Base-by-base conservation (phyloP, 2,888 invertebrate genomes). In the Autographa pulchrina region DNA sequence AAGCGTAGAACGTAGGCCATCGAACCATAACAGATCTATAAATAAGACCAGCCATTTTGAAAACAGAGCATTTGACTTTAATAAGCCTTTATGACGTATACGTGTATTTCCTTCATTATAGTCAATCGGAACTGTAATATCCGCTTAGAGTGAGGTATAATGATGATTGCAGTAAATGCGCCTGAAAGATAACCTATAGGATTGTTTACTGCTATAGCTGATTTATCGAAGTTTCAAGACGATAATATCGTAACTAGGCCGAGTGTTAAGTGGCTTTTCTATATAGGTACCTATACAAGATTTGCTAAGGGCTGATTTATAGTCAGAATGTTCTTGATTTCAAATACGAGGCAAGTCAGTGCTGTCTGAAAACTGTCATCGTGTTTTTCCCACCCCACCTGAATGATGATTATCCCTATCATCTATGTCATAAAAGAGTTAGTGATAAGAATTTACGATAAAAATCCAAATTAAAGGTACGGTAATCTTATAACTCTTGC, bases 141-240 rank as follows among this genome's bases (percentile, higher is more conserved):
- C 25, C 54, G 54, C 54, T 25, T 25, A 3, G 20, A 20, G 4
- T 56, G 20, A 25, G 13, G 13, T 25, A 25, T 56, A 20, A 25
- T 56, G 20, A 56, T 20, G 20, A 56, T 48, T 48, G 48, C 48
- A n/a, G 48, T 16, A 5, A 48, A 48, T 48, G 5, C n/a, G 8
- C 43, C 43, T 48, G 5, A 16, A 48, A 48, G n/a, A 48, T 48
- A 48, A n/a, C 6, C n/a, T 48, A 48, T 48, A n/a, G 0, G 7
- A 48, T 48, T 38, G 43, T n/a, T 48, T n/a, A n/a, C n/a, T 16
- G 43, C 14, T 43, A n/a, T 48, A 48, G n/a, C n/a, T 48, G 48
- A 48, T 48, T 48, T 48, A 48, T n/a, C n/a, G n/a, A n/a, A n/a
- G 48, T 48, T 48, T 48, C 48, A 48, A 48, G n/a, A n/a, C 48